Evolutionary conservation across 2,888 invertebrate species (phyloP).

Genomic region (Callosobruchus maculatus): DNA sequence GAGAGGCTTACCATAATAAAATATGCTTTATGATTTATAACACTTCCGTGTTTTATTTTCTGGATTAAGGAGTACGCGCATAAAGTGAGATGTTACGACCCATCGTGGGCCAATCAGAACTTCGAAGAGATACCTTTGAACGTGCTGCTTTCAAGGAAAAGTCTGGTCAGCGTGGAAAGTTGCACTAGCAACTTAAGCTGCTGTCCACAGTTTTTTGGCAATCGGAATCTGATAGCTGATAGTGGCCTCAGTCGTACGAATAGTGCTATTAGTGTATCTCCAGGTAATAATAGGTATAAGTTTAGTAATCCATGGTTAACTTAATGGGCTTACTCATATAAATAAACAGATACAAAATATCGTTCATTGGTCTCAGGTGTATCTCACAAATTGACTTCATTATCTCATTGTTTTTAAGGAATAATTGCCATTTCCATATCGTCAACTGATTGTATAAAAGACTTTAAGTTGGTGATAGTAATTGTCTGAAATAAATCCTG

Average conservation of each 20-base stretch:
- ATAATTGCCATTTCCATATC: too few relatives aligned
- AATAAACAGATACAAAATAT: too few relatives aligned
- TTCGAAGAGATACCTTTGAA: conserved; percentile 24
- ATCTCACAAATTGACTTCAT: too few relatives aligned
- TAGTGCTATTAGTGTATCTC: neutral
- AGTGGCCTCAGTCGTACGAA: neutral
- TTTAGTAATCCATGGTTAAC: too few relatives aligned
- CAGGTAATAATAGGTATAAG: neutral
- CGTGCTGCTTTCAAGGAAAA: conserved; percentile 16
- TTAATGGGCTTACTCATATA: too few relatives aligned
- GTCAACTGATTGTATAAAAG: too few relatives aligned
- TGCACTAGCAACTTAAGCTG: conserved; percentile 6
- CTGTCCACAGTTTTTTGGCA: conserved; percentile 5
- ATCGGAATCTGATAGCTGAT: neutral
- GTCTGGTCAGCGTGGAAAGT: conserved; percentile 7
- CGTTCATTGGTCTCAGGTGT: too few relatives aligned
- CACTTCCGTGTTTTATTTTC: neutral
- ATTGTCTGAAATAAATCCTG: too few relatives aligned
- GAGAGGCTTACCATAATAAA: too few relatives aligned
- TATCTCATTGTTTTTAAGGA: too few relatives aligned
- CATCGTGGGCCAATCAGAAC: conserved; percentile 9
- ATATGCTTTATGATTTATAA: too few relatives aligned
- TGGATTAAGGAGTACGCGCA: conserved; percentile 13
- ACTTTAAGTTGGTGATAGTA: too few relatives aligned
- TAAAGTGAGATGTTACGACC: conserved; percentile 18